Percentiles rank a stretch among this genome's conserved stretches.
These are phyloP conservation scores for Sphenopsis melanotis DNA, from an alignment of 2,797 vertebrate species.

Conservation along the genomic window DNA sequence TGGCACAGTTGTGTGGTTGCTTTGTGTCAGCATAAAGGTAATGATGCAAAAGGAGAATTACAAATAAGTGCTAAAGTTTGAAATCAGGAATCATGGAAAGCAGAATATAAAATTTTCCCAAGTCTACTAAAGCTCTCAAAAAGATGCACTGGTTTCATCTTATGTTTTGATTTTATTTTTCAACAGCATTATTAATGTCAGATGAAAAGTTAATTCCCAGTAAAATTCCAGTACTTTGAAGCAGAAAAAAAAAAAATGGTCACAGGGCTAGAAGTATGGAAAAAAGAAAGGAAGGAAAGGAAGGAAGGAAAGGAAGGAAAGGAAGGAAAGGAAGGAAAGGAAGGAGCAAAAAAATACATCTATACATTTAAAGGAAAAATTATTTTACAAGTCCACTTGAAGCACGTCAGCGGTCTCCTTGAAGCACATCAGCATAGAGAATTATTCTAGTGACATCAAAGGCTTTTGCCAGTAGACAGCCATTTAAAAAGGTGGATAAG, in stretches of 20 bases:
- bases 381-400: not conserved
- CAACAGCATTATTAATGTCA: not conserved
- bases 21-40: not conserved
- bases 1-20: fast-evolving
- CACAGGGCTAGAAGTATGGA: not conserved
- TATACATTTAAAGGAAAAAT: not conserved
- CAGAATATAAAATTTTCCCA: not conserved
- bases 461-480: not conserved
- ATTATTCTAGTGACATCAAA: not conserved
- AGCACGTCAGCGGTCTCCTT: not conserved
- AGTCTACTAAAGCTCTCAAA: not conserved
- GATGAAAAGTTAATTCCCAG: not conserved
- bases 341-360: not conserved
- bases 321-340: too few relatives aligned
- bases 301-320: too few relatives aligned
- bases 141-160: not conserved
- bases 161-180: not conserved
- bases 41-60: not conserved
- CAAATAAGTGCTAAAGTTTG: not conserved
- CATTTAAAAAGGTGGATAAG: not conserved
- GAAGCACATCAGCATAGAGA: not conserved
- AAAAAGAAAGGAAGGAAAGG: fast-evolving
- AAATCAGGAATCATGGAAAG: not conserved
- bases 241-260: fast-evolving
- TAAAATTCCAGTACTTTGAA: not conserved